Conservation (phyloP, 2,797 vertebrate species). For the Eleutherodactylus coqui region DNA sequence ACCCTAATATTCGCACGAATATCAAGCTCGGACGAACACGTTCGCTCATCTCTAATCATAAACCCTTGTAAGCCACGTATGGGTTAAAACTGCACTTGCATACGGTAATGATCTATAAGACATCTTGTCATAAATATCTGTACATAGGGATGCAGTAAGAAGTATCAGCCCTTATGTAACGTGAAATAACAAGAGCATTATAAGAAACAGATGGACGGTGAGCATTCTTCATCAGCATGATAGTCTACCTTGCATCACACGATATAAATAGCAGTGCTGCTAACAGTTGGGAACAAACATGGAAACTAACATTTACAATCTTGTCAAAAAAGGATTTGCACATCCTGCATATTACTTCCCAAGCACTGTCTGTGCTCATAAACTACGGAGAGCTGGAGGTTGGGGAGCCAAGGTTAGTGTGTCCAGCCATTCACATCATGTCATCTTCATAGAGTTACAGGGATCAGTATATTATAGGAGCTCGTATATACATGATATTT, state of each 20-base stretch:
- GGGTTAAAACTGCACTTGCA: background rate
- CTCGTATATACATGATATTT: too few relatives aligned
- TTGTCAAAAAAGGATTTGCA: background rate
- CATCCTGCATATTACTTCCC: background rate
- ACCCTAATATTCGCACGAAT: too few relatives aligned
- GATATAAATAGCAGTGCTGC: slow-evolving; percentile 26
- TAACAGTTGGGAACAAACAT: slow-evolving; percentile 13
- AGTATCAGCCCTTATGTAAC: slow-evolving; percentile 3
- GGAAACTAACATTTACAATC: slow-evolving; percentile 3
- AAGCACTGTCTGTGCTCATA: background rate
- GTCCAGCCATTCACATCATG: too few relatives aligned
- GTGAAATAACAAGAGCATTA: background rate
- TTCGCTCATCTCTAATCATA: too few relatives aligned
- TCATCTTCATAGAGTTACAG: too few relatives aligned
- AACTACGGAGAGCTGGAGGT: background rate
- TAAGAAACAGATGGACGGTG: slow-evolving; percentile 27
- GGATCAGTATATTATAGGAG: too few relatives aligned
- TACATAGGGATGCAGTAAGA: background rate
- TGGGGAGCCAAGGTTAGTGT: too few relatives aligned
- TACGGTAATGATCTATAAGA: background rate
- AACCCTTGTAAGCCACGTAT: background rate
- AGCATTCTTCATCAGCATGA: background rate
- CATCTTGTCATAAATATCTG: background rate
- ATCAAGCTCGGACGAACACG: too few relatives aligned
- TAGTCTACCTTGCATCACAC: background rate